Evolutionary conservation across 2,888 invertebrate species (phyloP).

Genomic region (Labia minor): DNA sequence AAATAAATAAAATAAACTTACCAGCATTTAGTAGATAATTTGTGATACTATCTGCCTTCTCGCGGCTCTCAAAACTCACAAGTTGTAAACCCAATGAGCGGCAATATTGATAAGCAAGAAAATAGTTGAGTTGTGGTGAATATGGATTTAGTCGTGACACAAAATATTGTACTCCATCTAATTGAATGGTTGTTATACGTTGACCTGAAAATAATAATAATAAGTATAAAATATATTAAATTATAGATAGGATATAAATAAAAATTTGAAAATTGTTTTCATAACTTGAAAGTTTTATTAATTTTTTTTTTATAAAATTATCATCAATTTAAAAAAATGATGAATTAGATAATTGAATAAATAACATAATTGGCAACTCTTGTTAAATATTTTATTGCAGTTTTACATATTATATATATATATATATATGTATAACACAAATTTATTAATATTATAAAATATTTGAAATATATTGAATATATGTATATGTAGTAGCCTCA

Average conservation of each 20-base stretch:
- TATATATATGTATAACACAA: too few species aligned
- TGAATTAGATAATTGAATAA: too few species aligned
- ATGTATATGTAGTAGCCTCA: too few species aligned
- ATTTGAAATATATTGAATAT: too few species aligned
- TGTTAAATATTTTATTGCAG: too few species aligned
- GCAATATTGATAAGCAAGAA: conserved; percentile 78
- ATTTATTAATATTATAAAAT: too few species aligned
- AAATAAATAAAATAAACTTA: too few species aligned
- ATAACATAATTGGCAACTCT: too few species aligned
- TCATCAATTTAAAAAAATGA: too few species aligned
- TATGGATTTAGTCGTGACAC: conserved; percentile 80
- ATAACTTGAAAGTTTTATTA: neutral
- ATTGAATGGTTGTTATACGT: conserved; percentile 75
- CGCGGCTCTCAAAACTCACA: conserved; percentile 74
- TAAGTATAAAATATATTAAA: neutral
- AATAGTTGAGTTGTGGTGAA: conserved; percentile 75
- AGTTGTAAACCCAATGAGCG: conserved; percentile 74
- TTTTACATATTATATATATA: too few species aligned
- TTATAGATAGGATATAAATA: neutral
- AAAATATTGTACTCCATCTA: conserved; percentile 76
- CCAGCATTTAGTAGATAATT: conserved; percentile 73
- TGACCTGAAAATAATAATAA: conserved; percentile 50
- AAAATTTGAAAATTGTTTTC: neutral
- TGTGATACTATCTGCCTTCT: conserved; percentile 75
- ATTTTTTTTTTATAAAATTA: neutral